Evolutionary conservation across 2,113 vertebrate species (phyloP).

Genomic region (Protobothrops flavoviridis): DNA sequence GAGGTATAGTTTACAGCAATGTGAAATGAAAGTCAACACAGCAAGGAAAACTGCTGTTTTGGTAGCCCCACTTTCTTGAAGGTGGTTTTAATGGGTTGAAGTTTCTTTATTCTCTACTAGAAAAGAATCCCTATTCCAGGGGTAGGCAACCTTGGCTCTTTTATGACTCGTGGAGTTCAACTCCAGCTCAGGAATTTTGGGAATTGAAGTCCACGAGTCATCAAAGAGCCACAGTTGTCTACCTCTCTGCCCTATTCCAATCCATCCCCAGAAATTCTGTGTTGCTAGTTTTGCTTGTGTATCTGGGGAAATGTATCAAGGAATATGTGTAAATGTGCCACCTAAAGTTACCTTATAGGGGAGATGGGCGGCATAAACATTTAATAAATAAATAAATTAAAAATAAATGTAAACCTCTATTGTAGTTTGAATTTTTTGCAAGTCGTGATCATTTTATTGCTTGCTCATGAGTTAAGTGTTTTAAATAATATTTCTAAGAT

Average conservation of each 20-base stretch:
- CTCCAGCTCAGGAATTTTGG: too few relatives aligned
- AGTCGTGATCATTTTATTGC: slow-evolving; percentile 13
- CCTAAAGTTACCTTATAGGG: background rate
- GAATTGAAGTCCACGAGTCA: too few relatives aligned
- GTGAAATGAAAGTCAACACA: background rate
- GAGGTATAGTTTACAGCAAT: background rate
- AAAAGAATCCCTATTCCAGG: background rate
- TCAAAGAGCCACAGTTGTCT: too few relatives aligned
- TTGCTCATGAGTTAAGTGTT: slow-evolving; percentile 29
- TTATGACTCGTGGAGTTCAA: too few relatives aligned
- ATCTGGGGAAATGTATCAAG: background rate
- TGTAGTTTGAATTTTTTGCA: background rate
- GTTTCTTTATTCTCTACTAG: background rate
- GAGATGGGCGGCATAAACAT: background rate
- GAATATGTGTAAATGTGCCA: background rate
- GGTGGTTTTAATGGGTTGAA: background rate
- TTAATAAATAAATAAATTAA: background rate
- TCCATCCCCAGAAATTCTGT: background rate
- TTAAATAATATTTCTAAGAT: slow-evolving; percentile 4
- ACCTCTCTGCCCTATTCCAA: background rate
- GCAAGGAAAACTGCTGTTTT: background rate
- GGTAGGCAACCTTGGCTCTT: too few relatives aligned
- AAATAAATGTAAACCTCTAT: background rate
- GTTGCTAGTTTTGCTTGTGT: background rate
- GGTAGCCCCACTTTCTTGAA: background rate